These are phyloP conservation scores for Siderastrea siderea DNA, from an alignment of 92 coral and sea anemone genomes.

Conservation along the genomic window DNA sequence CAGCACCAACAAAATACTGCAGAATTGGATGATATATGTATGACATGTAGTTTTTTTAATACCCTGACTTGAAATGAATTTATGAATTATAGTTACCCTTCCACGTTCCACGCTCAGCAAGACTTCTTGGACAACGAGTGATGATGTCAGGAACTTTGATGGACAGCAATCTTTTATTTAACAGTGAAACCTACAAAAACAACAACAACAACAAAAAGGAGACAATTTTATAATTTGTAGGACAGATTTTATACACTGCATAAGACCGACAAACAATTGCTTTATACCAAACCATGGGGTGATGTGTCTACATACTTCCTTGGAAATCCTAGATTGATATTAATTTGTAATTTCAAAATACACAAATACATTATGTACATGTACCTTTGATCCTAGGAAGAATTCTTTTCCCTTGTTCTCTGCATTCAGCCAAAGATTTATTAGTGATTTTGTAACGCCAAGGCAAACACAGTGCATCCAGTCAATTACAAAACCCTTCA, in stretches of 20 bases:
- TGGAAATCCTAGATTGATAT: too few relatives aligned
- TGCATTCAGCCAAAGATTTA: slow-evolving; percentile 54
- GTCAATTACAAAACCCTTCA: slow-evolving; percentile 68
- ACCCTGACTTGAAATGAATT: too few relatives aligned
- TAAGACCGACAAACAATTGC: too few relatives aligned
- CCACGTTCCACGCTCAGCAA: slow-evolving; percentile 62
- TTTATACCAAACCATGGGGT: too few relatives aligned
- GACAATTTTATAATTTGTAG: too few relatives aligned
- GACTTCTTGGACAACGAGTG: slow-evolving; percentile 57
- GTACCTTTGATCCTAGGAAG: slow-evolving; percentile 70
- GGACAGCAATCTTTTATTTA: slow-evolving; percentile 55
- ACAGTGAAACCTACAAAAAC: slow-evolving; percentile 44
- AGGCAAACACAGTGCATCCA: slow-evolving; percentile 79
- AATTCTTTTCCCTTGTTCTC: slow-evolving; percentile 47
- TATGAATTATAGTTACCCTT: slow-evolving; percentile 39
- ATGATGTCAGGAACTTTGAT: slow-evolving; percentile 72
- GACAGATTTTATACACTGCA: too few relatives aligned
- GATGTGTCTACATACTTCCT: too few relatives aligned
- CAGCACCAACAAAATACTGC: too few relatives aligned
- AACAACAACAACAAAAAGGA: background rate
- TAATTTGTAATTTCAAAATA: too few relatives aligned
- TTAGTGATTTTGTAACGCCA: slow-evolving; percentile 57
- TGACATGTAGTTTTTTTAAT: too few relatives aligned
- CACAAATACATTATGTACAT: too few relatives aligned
- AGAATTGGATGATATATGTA: too few relatives aligned